Conservation (phyloP, 2,113 vertebrate genomes). For the Romanogobio albipinnatus region DNA sequence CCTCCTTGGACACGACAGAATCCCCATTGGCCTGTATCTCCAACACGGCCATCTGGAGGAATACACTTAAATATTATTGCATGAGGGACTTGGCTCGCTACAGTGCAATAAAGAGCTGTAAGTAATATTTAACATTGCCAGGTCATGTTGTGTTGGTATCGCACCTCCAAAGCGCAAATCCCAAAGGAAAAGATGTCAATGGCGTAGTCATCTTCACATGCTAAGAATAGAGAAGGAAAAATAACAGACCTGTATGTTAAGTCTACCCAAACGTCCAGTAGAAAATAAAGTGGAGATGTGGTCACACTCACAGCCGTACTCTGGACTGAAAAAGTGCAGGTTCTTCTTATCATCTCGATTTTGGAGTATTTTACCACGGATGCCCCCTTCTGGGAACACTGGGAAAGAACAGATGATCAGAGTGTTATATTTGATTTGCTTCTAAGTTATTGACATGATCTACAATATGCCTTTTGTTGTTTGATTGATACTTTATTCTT, state of each 20-base stretch:
- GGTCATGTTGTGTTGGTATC: slow-evolving; percentile 1
- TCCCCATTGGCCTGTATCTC: slow-evolving; percentile 95
- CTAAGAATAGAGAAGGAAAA: slow-evolving; percentile 66
- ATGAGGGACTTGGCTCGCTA: not conserved
- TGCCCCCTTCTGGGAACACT: slow-evolving; percentile 68
- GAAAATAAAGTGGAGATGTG: not conserved
- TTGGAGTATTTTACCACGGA: slow-evolving; percentile 79
- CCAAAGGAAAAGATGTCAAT: slow-evolving; percentile 98
- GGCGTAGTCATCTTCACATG: slow-evolving; percentile 83
- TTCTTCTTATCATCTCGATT: slow-evolving; percentile 87
- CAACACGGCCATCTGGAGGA: slow-evolving; percentile 78
- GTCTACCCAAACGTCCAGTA: not conserved
- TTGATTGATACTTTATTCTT: not conserved
- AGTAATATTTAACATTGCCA: not conserved
- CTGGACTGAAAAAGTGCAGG: slow-evolving; percentile 91
- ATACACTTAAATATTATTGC: not conserved
- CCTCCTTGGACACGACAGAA: slow-evolving; percentile 87
- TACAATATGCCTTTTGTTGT: not conserved
- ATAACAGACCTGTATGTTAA: not conserved
- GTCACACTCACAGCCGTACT: slow-evolving; percentile 85
- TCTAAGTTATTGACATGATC: not conserved
- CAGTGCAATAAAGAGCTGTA: not conserved
- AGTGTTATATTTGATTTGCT: not conserved
- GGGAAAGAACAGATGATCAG: not conserved
- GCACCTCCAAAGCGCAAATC: slow-evolving; percentile 95